A percentile compares a stretch with the other conserved stretches of the same genome.
phyloP scores from a whole-genome alignment of 2,797 vertebrate genomes.

The Sarcoramphus papa region DNA sequence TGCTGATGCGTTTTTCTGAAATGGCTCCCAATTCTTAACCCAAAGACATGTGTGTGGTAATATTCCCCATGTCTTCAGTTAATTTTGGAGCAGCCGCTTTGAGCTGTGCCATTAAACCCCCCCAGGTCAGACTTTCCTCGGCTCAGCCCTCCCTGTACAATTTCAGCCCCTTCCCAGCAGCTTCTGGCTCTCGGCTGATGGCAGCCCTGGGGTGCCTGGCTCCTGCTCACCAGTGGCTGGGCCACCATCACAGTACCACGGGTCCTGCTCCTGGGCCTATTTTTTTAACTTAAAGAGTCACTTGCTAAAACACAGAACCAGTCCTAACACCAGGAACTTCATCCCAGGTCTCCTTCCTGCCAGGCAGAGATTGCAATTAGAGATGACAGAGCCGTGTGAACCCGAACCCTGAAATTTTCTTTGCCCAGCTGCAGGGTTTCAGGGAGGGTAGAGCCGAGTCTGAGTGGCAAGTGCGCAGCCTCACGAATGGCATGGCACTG shows the following conservation, averaged over 20 bases:
- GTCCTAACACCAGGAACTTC: neutral
- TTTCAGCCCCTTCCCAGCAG: neutral
- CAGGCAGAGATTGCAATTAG: neutral
- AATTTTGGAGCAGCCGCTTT: neutral
- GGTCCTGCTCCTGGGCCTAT: neutral
- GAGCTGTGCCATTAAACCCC: neutral
- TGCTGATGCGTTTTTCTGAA: neutral
- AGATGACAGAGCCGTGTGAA: neutral
- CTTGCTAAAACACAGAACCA: neutral
- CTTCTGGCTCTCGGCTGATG: accelerated
- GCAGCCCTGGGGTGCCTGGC: accelerated
- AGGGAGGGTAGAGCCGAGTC: neutral
- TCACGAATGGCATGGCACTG: accelerated
- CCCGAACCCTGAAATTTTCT: neutral
- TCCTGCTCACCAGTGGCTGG: neutral
- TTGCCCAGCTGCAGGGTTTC: neutral
- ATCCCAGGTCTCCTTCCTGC: neutral
- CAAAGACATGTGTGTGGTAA: neutral
- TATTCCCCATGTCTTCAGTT: neutral
- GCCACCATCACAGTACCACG: accelerated
- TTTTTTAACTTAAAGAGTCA: neutral
- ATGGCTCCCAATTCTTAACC: neutral
- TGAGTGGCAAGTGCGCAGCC: accelerated
- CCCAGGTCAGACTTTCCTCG: neutral
- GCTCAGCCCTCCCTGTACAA: neutral